Base-by-base conservation (phyloP, 2,797 vertebrate genomes). In the Melanitta fusca region DNA sequence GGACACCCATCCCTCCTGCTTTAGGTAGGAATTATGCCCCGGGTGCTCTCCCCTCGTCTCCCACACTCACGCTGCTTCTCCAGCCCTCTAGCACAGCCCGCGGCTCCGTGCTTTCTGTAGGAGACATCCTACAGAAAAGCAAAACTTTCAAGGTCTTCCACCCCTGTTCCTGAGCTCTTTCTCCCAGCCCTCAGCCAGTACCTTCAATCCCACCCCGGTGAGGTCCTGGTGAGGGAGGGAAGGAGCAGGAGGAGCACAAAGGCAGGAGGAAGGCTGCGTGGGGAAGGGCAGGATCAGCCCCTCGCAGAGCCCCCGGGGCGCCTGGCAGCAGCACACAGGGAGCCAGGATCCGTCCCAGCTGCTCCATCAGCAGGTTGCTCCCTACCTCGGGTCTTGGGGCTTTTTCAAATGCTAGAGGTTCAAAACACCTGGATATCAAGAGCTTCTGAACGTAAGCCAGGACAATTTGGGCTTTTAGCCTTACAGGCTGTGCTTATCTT, bases 381-480 rank as follows among this genome's bases (percentile, higher is more conserved):
- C 62, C 88, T 32, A 0, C 49, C 85, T 3, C 69, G 43, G 61
- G n/a, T 4, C 18, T 10, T 61, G 66, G 57, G 60, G 27, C 24
- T 66, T 77, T n/a, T 82, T 70, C 81, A 64, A 38, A 43, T 2
- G 13, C 41, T 36, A 1, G 2, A 20, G 1, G 8, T 85, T 81
- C 85, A n/a, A 27, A 71, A 78, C 74, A 92, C 69, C 89, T 80
- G 94, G 34, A 14, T 43, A 3, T 27, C 51, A 39, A 80, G 79
- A 94, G 82, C 89, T 75, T 58, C 91, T 89, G 89, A 53, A 85
- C 2, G 16, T 11, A 1, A 54, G 85, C 93, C 94, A 96, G 82
- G 57, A 8, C 57, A 54, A 38, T 68, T 4, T 54, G 65, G 69
- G 91, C 61, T 91, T 69, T 83, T 28, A 93, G 85, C 36, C 78